These are phyloP conservation scores for Triplophysa bombifrons DNA, from an alignment of 2,797 vertebrate species.

Conservation along the genomic window DNA sequence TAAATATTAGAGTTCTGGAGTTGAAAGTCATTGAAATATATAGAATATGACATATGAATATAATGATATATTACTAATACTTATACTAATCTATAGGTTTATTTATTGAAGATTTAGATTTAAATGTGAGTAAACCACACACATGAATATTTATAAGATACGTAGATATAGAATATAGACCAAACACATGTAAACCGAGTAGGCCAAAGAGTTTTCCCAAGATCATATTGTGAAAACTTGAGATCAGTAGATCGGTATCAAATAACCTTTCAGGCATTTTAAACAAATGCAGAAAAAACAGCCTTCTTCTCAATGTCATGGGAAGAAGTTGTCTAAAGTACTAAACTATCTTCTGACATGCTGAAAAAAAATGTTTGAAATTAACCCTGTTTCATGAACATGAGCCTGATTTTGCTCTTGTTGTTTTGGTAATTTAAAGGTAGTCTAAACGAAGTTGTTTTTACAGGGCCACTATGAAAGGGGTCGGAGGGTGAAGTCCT, in stretches of 20 bases:
- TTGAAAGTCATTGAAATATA: background rate
- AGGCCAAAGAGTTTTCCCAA: slow-evolving; percentile 5
- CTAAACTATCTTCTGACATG: slow-evolving; percentile 9
- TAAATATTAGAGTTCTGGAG: background rate
- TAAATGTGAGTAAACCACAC: background rate
- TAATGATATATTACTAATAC: too few relatives aligned
- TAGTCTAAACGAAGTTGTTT: slow-evolving; percentile 39
- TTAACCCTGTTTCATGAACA: slow-evolving; percentile 39
- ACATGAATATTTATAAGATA: background rate
- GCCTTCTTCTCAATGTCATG: slow-evolving; percentile 24
- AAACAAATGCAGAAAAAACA: slow-evolving; percentile 15
- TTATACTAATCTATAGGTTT: too few relatives aligned
- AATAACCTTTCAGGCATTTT: slow-evolving; percentile 27
- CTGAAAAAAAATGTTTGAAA: slow-evolving; percentile 33
- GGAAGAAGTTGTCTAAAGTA: slow-evolving; percentile 7
- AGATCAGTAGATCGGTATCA: slow-evolving; percentile 42
- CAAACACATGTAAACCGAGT: slow-evolving; percentile 25
- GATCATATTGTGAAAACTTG: slow-evolving; percentile 21
- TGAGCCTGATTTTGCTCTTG: slow-evolving; percentile 29
- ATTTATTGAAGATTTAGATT: background rate
- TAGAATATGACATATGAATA: background rate
- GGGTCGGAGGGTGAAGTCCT: slow-evolving; percentile 65
- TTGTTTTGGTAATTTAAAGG: slow-evolving; percentile 44
- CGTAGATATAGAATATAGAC: background rate
- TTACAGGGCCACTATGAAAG: slow-evolving; percentile 22